Conservation (phyloP, 2,113 vertebrate genomes). For the Protobothrops flavoviridis region DNA sequence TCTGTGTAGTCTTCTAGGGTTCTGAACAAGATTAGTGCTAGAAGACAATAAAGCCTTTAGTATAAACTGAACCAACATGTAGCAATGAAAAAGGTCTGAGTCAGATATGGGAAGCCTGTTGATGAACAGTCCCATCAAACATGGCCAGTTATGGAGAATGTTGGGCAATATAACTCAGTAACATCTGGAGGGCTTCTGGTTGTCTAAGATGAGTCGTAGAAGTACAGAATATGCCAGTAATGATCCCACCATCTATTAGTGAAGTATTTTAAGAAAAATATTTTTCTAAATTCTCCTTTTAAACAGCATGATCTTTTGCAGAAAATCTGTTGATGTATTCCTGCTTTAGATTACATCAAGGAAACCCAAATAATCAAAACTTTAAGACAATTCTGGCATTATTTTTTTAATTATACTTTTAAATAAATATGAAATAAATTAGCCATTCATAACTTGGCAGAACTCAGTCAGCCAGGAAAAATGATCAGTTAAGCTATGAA, state of each 20-base stretch:
- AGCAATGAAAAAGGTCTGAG: not conserved
- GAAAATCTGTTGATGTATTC: slow-evolving; percentile 17
- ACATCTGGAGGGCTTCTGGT: not conserved
- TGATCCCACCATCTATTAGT: not conserved
- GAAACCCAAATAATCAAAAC: not conserved
- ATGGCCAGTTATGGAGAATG: not conserved
- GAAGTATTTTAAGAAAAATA: accelerated
- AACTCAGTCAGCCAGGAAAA: slow-evolving; percentile 35
- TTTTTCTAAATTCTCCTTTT: not conserved
- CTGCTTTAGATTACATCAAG: not conserved
- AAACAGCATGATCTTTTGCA: not conserved
- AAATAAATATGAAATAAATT: slow-evolving; percentile 45
- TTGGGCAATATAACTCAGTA: not conserved
- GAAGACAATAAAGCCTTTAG: not conserved
- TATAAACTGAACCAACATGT: not conserved
- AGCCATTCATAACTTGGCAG: slow-evolving; percentile 40
- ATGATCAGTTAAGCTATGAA: slow-evolving; percentile 45
- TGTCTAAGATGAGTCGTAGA: not conserved
- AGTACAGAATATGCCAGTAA: not conserved
- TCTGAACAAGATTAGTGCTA: not conserved
- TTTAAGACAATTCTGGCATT: slow-evolving; percentile 21
- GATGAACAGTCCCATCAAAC: not conserved
- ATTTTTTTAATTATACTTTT: not conserved
- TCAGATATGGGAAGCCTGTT: not conserved
- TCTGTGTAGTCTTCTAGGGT: not conserved